Percentiles rank a stretch among this genome's conserved stretches.
phyloP scores from a whole-genome alignment of 2,888 invertebrate species.

The Drosophila mimetica region DNA sequence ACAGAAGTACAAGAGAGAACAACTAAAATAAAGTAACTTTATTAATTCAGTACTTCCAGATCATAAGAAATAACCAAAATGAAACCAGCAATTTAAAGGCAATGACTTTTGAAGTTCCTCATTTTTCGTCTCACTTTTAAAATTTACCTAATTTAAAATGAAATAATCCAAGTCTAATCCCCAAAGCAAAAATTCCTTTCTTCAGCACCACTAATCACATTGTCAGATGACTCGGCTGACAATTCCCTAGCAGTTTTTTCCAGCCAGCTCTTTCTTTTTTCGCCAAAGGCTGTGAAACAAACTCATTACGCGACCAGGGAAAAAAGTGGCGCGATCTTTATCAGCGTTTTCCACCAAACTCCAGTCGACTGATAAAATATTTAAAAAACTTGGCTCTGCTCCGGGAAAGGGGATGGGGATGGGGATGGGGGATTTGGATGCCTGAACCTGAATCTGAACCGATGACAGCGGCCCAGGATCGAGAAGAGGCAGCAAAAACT shows the following conservation, averaged over 20 bases:
- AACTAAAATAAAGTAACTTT: no score
- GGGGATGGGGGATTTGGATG: not conserved
- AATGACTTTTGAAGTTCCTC: no score
- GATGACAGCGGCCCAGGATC: conserved; percentile 47
- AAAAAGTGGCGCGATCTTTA: conserved; percentile 73
- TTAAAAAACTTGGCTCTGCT: conserved; percentile 55
- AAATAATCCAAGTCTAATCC: not conserved
- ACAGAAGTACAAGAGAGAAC: not conserved
- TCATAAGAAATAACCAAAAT: no score
- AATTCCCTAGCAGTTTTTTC: conserved; percentile 29
- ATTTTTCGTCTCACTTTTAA: no score
- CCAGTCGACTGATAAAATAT: conserved; percentile 72
- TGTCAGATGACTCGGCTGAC: conserved; percentile 34
- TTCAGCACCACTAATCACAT: conserved; percentile 37
- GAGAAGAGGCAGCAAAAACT: conserved; percentile 20
- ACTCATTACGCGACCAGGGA: conserved; percentile 65
- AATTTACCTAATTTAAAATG: not conserved
- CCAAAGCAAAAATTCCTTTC: conserved; percentile 2
- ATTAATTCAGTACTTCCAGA: no score
- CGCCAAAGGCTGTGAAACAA: conserved; percentile 68
- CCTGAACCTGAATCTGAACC: conserved; percentile 16
- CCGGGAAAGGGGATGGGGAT: not conserved
- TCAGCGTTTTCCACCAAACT: conserved; percentile 76
- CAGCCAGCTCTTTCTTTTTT: conserved; percentile 15
- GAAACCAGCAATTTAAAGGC: no score